These are phyloP conservation scores for Acrossocheilus fasciatus DNA, from an alignment of 2,797 vertebrate genomes.

Conservation along the genomic window DNA sequence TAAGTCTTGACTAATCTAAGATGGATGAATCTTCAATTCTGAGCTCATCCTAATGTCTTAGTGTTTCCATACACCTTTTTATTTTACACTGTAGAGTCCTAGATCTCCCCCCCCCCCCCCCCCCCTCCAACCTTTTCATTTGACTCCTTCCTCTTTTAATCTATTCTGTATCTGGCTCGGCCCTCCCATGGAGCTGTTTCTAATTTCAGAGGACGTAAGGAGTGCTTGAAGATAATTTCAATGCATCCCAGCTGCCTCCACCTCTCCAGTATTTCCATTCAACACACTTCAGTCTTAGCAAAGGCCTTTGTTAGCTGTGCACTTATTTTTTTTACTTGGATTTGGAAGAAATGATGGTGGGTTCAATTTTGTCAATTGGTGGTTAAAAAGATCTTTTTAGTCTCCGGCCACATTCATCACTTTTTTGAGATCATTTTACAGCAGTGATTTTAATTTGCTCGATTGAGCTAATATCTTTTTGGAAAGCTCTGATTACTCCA, in stretches of 20 bases:
- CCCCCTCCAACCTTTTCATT: slow-evolving; percentile 72
- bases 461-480: neutral
- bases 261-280: slow-evolving; percentile 75
- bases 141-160: slow-evolving; percentile 77
- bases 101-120: too few relatives aligned
- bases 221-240: slow-evolving; percentile 74
- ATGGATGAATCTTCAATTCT: neutral
- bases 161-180: slow-evolving; percentile 74
- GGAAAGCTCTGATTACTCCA: neutral
- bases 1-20: neutral
- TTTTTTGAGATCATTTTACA: neutral
- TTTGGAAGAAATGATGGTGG: neutral
- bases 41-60: neutral
- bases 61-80: slow-evolving; percentile 69
- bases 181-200: slow-evolving; percentile 78
- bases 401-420: neutral
- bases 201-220: slow-evolving; percentile 76
- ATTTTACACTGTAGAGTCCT: slow-evolving; percentile 60
- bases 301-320: neutral
- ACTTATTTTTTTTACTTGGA: neutral
- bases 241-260: slow-evolving; percentile 79
- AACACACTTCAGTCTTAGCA: neutral
- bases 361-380: neutral
- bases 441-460: neutral
- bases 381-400: neutral